A percentile compares a stretch with the other conserved stretches of the same genome.
Evolutionary conservation across 2,797 vertebrate species (phyloP).

Genomic region (Arrhamphus sclerolepis): DNA sequence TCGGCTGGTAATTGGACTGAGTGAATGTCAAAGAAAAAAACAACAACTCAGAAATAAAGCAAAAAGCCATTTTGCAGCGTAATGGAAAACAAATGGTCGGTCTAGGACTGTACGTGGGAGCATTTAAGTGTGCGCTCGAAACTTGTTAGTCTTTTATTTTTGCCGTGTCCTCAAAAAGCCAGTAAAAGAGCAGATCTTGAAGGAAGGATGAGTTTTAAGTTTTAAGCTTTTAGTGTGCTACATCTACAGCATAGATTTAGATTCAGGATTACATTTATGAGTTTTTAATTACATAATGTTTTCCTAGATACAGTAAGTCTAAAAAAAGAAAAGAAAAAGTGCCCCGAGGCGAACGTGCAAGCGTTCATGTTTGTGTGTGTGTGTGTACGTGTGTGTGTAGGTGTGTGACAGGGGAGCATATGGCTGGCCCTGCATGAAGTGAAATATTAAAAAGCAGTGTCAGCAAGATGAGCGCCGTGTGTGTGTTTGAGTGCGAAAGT

Average conservation of each 20-base stretch:
- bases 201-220: conserved; percentile 1
- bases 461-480: conserved; percentile 64
- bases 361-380: conserved; percentile 34
- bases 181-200: conserved; percentile 6
- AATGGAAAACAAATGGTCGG: conserved; percentile 12
- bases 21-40: conserved; percentile 1
- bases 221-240: conserved; percentile 6
- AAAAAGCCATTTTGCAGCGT: conserved; percentile 10
- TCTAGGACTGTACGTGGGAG: conserved; percentile 17
- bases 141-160: not conserved
- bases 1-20: conserved; percentile 29
- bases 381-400: conserved; percentile 40
- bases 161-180: no score
- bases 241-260: not conserved
- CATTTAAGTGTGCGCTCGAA: conserved; percentile 1
- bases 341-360: conserved; percentile 22
- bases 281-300: conserved; percentile 24
- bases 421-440: conserved; percentile 71
- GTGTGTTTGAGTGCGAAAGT: conserved; percentile 14
- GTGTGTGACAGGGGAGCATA: conserved; percentile 71
- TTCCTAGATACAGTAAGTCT: conserved; percentile 6
- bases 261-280: not conserved
- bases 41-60: conserved; percentile 10
- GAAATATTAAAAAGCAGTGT: conserved; percentile 78
- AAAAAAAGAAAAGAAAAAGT: conserved; percentile 4